Conservation (phyloP, 2,113 vertebrate species). For the Xiphorhynchus elegans region DNA sequence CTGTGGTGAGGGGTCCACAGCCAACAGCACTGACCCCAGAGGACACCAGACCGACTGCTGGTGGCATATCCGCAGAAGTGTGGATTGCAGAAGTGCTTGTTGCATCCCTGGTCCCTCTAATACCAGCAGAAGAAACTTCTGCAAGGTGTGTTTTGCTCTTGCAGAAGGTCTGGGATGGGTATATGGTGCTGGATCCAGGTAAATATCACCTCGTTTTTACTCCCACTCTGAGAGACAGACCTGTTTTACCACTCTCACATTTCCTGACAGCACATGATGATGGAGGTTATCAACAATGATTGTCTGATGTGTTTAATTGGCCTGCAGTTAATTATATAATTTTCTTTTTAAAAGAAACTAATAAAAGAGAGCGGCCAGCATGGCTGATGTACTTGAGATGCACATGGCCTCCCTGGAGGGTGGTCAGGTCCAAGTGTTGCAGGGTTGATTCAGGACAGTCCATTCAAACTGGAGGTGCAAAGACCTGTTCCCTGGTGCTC, state of each 20-base stretch:
- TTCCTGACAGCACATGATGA: not conserved
- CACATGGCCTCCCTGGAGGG: not conserved
- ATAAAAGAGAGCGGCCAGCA: not conserved
- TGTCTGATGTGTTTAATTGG: not conserved
- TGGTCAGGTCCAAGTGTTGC: not conserved
- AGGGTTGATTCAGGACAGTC: slow-evolving; percentile 34
- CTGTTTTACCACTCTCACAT: not conserved
- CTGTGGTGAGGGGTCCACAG: not conserved
- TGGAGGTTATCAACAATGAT: not conserved
- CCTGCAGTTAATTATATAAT: not conserved
- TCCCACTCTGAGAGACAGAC: not conserved
- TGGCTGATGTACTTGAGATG: not conserved
- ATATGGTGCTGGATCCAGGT: not conserved
- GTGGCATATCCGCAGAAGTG: not conserved
- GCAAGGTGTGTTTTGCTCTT: not conserved
- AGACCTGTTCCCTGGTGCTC: not conserved
- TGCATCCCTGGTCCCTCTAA: not conserved
- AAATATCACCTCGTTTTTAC: not conserved
- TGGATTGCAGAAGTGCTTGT: not conserved
- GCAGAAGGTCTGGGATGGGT: not conserved
- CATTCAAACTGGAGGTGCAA: slow-evolving; percentile 28
- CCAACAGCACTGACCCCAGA: not conserved
- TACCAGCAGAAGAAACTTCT: not conserved
- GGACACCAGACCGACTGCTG: not conserved
- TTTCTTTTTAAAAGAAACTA: not conserved